Base-by-base conservation (phyloP, 2,888 invertebrate species). In the Tinea semifulvella region DNA sequence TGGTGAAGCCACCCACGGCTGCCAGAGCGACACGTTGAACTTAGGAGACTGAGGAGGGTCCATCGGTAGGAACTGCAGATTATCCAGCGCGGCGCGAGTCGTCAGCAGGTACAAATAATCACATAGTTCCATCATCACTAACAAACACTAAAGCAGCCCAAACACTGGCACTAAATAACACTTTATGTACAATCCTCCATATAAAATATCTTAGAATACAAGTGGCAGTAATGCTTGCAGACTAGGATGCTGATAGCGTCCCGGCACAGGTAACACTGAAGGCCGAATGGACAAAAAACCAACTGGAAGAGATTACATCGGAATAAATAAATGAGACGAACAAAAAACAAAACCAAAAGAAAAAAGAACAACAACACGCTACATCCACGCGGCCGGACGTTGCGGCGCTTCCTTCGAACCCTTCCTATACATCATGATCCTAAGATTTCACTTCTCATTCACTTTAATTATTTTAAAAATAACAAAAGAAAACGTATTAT, bases 241-340 rank as follows among this genome's bases (percentile, higher is more conserved):
- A 36, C 18, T n/a, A 14, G 40, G 42, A 43, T 16, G 19, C 27
- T 11, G 20, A 31, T 31, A 63, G 72, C 79, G 74, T 75, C 77
- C 69, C 65, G 56, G 65, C 76, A 72, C 80, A 81, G 77, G 79
- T 80, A 81, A 73, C 64, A 74, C 77, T 76, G 73, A 79, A 79
- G 77, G 77, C 73, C 74, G 76, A 81, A 75, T 81, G 80, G 77
- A 79, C 77, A 81, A 80, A 80, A 81, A 81, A 76, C 69, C 68
- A 76, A 68, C 73, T 77, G 76, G 77, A 76, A 72, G 75, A 80
- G 77, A 81, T 82, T 81, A 82, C 81, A 80, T 79, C 75, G 81
- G 81, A 81, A 81, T 80, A 81, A 80, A 81, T 80, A 81, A 81
- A 82, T 80, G 80, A 80, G 80, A 79, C 76, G 77, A 80, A 82